phyloP scores from a whole-genome alignment of 1,140 invertebrate genomes.

The Spodoptera litura region DNA sequence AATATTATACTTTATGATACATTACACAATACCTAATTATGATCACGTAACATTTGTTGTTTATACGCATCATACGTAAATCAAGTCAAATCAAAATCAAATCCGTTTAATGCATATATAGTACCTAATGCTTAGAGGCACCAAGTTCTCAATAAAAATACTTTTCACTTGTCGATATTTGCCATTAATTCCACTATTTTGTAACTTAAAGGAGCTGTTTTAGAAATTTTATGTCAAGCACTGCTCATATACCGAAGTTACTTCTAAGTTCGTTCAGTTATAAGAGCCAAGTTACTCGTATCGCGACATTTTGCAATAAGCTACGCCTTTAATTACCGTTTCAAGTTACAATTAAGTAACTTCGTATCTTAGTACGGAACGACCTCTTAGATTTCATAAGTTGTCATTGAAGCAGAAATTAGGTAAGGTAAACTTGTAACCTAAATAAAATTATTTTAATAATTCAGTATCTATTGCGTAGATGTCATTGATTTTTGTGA shows the following conservation, averaged over 20 bases:
- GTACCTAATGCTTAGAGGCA: no score
- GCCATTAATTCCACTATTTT: not conserved
- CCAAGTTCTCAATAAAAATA: not conserved
- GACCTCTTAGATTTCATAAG: conserved; percentile 42
- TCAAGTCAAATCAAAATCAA: not conserved
- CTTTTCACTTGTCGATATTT: no score
- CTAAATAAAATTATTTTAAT: not conserved
- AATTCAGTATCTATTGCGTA: conserved; percentile 1
- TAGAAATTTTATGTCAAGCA: conserved; percentile 9
- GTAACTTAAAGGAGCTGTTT: not conserved
- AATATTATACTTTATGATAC: not conserved
- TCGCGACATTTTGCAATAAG: conserved; percentile 30
- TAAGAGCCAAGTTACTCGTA: not conserved
- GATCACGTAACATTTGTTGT: no score
- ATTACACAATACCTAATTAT: not conserved
- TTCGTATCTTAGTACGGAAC: conserved; percentile 29
- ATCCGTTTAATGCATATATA: no score
- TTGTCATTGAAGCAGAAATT: conserved; percentile 35
- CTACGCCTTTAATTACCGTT: conserved; percentile 30
- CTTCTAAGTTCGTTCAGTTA: conserved; percentile 1
- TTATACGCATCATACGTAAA: not conserved
- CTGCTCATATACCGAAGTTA: not conserved
- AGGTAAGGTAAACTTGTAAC: conserved; percentile 13
- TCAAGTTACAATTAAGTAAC: conserved; percentile 46
- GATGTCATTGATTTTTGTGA: not conserved